Conservation (phyloP, 2,113 vertebrate genomes). For the Poecilia latipinna region DNA sequence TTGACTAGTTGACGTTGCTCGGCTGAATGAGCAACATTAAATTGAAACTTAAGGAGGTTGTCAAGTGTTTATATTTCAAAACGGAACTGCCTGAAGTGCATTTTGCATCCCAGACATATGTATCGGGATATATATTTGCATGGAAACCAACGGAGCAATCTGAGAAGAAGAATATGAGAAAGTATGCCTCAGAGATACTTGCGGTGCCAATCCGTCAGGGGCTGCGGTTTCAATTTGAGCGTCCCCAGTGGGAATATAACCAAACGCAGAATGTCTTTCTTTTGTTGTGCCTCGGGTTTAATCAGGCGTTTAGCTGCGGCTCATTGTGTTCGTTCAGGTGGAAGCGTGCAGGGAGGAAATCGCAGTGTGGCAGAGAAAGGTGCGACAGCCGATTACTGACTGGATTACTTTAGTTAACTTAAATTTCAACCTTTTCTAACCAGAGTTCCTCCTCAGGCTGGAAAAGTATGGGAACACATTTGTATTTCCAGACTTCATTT, state of each 20-base stretch:
- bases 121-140: slow-evolving; percentile 24
- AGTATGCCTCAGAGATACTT: slow-evolving; percentile 21
- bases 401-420: slow-evolving; percentile 16
- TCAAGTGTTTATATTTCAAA: too few relatives aligned
- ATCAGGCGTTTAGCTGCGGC: slow-evolving; percentile 21
- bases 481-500: background rate
- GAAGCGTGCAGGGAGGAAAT: slow-evolving; percentile 12
- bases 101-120: too few relatives aligned
- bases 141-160: slow-evolving; percentile 24
- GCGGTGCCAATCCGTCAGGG: slow-evolving; percentile 26
- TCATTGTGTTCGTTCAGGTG: slow-evolving; percentile 30
- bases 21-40: too few relatives aligned
- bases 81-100: too few relatives aligned
- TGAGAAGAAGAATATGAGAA: slow-evolving; percentile 16
- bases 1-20: too few relatives aligned
- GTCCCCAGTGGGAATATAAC: slow-evolving; percentile 5
- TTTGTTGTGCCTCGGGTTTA: slow-evolving; percentile 33
- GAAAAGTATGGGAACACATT: background rate
- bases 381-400: background rate
- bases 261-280: slow-evolving; percentile 8
- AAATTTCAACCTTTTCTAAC: background rate
- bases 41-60: too few relatives aligned
- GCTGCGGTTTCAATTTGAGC: slow-evolving; percentile 34
- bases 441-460: background rate
- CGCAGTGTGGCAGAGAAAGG: background rate